Base-by-base conservation (phyloP, 2,113 vertebrate genomes). In the Gavialis gangeticus region DNA sequence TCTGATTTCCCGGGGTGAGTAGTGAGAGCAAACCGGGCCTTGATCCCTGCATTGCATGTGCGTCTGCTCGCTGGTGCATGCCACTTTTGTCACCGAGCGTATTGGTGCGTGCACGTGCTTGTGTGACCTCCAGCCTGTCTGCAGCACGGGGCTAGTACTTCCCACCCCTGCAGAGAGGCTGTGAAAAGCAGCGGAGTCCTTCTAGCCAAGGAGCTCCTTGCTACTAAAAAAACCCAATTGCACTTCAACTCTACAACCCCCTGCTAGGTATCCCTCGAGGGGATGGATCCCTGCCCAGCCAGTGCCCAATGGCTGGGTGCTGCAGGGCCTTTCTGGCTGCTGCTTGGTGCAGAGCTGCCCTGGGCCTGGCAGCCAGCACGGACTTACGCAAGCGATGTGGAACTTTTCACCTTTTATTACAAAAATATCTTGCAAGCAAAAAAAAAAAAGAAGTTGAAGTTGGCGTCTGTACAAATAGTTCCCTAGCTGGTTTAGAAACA, bases 401-500 rank as follows among this genome's bases (percentile, higher is more conserved):
- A 79, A 95, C 93, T 94, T 90, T 85, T 79, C 94, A 97, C 90
- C 12, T 96, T 97, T 97, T 97, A 97, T 97, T 97, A 97, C 90
- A 97, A 97, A 97, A 97, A 97, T 97, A 97, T 94, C 93, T 97
- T 56, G 97, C 97, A 97, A 97, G 96, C 95, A 82, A 89, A 95
- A 80, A 73, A 56, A 34, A 90, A 54, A 63, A 84, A 10, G 34
- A 34, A 60, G 30, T 18, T 28, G 67, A 78, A 78, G 16, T 21
- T 66, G 79, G 59, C 28, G 25, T 91, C 89, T 91, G 90, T 96
- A 97, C 94, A 96, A 91, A 93, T 91, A 86, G 86, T 69, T 79
- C 88, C 86, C 10, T 66, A 3, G 10, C 25, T 69, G 21, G 25
- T 91, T 84, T 60, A 67, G 85, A 92, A 82, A 62, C 77, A 59